phyloP scores from a whole-genome alignment of 2,888 invertebrate genomes.

The Hirtodrosophila histrioides region DNA sequence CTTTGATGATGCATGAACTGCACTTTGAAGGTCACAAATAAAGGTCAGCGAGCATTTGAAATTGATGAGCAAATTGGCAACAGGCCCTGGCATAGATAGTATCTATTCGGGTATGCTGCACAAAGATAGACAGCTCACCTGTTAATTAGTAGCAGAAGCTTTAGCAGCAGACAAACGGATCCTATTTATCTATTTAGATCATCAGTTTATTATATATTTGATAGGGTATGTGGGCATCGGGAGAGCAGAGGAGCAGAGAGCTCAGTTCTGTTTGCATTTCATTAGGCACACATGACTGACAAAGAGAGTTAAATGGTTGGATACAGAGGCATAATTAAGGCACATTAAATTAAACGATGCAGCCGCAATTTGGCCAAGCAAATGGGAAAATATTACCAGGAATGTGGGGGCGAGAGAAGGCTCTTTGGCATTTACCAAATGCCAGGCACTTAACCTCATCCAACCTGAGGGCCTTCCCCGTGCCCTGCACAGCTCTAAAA shows the following conservation, averaged over 20 bases:
- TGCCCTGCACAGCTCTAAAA: conserved; percentile 24
- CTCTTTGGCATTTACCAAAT: conserved; percentile 68
- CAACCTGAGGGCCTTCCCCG: not conserved
- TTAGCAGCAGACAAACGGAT: conserved; percentile 1
- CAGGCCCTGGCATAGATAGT: not conserved
- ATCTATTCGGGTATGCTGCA: not conserved
- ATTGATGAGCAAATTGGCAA: not conserved
- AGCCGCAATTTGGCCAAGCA: conserved; percentile 57
- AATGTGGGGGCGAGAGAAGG: conserved; percentile 16
- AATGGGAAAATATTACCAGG: conserved; percentile 64
- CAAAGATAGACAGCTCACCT: not conserved
- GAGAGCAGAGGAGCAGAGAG: too few species aligned
- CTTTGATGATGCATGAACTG: not conserved
- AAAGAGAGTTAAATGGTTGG: conserved; percentile 9
- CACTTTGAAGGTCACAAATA: conserved; percentile 12
- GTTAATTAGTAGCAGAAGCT: conserved; percentile 4
- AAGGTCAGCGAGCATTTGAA: conserved; percentile 30
- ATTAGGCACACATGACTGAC: conserved; percentile 12
- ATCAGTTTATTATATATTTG: conserved; percentile 1
- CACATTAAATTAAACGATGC: conserved; percentile 58
- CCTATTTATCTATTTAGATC: not conserved
- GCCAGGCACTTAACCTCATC: conserved; percentile 65
- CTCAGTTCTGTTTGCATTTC: conserved; percentile 29
- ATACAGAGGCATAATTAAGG: conserved; percentile 44
- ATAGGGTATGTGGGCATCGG: conserved; percentile 1